Percentiles rank a stretch among this genome's conserved stretches.
Conservation (phyloP, 2,113 vertebrate species). For the Xerus inauris region DNA sequence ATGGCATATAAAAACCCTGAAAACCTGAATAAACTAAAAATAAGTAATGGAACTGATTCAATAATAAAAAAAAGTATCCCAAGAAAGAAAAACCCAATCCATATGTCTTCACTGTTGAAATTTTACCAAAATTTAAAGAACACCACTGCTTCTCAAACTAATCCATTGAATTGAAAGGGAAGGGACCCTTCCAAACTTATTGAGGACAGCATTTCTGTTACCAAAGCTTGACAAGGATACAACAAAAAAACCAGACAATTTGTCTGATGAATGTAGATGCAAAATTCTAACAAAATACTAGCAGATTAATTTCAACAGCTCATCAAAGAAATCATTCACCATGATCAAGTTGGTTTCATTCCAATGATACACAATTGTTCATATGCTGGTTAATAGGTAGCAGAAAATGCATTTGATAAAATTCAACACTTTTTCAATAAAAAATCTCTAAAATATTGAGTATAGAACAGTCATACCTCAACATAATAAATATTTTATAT, state of each 20-base stretch:
- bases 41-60: not conserved
- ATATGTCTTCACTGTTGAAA: not conserved
- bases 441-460: not conserved
- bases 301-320: not conserved
- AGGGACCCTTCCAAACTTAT: not conserved
- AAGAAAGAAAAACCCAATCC: not conserved
- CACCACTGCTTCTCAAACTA: not conserved
- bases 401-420: not conserved
- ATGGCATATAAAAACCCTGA: too few species aligned
- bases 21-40: too few species aligned
- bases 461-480: not conserved
- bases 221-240: not conserved
- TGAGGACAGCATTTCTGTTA: not conserved
- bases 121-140: not conserved
- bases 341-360: not conserved
- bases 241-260: not conserved
- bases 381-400: not conserved
- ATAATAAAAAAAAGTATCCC: not conserved
- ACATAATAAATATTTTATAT: not conserved
- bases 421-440: not conserved
- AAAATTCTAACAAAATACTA: not conserved
- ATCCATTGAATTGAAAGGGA: too few species aligned
- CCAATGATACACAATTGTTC: not conserved
- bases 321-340: not conserved
- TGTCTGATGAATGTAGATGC: not conserved